phyloP scores from a whole-genome alignment of 2,888 invertebrate genomes.

The Cloeon dipterum region DNA sequence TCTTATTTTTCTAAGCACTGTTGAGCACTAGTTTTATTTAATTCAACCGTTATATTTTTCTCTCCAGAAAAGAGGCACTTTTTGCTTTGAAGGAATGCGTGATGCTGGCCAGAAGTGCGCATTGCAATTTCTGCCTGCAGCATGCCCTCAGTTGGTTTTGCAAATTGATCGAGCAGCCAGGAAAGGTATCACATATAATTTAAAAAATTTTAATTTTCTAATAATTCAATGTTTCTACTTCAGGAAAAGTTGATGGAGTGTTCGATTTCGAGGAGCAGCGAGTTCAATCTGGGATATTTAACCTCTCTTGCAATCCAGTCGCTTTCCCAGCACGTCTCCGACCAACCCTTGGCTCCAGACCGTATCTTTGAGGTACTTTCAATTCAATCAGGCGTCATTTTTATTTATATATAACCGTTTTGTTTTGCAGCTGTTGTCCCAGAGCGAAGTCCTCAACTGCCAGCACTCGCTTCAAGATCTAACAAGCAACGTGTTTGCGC shows the following conservation, averaged over 20 bases:
- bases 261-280: slow-evolving; percentile 40
- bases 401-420: neutral
- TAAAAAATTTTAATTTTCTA: neutral
- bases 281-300: slow-evolving; percentile 41
- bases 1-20: no score
- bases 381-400: neutral
- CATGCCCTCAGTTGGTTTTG: slow-evolving; percentile 67
- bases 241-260: slow-evolving; percentile 39
- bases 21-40: no score
- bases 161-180: slow-evolving; percentile 26
- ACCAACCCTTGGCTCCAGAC: slow-evolving; percentile 38
- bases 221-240: neutral
- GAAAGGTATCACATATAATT: slow-evolving; percentile 1
- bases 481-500: slow-evolving; percentile 53
- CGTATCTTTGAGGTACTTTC: slow-evolving; percentile 35
- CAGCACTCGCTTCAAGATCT: slow-evolving; percentile 63
- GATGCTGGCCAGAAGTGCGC: slow-evolving; percentile 66
- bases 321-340: slow-evolving; percentile 52
- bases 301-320: slow-evolving; percentile 51
- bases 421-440: slow-evolving; percentile 19
- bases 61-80: slow-evolving; percentile 56
- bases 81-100: slow-evolving; percentile 70
- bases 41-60: no score
- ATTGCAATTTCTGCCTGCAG: slow-evolving; percentile 65
- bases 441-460: slow-evolving; percentile 68